These are phyloP conservation scores for Trogon surrucura DNA, from an alignment of 2,113 vertebrate species.

Conservation along the genomic window DNA sequence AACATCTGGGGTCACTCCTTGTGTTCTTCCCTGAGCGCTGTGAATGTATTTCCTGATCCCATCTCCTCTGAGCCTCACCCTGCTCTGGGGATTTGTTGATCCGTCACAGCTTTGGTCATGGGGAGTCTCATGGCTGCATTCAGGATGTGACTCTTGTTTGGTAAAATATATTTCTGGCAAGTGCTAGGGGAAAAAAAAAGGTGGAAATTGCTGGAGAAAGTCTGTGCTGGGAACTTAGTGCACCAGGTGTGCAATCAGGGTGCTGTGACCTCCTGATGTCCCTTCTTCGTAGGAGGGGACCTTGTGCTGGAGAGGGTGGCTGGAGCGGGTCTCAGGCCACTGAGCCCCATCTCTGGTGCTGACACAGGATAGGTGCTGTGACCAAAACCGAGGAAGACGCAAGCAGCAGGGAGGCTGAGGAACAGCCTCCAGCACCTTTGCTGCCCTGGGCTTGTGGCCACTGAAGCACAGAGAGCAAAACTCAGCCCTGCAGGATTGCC, in stretches of 20 bases:
- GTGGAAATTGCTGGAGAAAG: neutral
- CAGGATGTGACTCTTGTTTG: neutral
- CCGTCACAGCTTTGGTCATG: neutral
- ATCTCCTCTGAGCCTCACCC: neutral
- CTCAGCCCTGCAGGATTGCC: neutral
- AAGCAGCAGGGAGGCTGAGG: too few relatives aligned
- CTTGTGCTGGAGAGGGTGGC: too few relatives aligned
- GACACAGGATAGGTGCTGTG: neutral
- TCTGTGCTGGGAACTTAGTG: neutral
- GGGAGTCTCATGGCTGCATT: neutral
- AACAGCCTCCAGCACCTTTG: neutral
- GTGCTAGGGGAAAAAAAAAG: neutral
- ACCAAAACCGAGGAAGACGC: neutral
- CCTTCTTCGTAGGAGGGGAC: neutral
- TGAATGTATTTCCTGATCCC: rapidly evolving
- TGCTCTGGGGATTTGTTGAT: neutral
- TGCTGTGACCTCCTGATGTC: neutral
- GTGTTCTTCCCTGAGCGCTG: neutral
- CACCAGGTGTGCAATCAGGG: neutral
- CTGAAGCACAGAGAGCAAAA: neutral
- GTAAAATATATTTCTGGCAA: neutral
- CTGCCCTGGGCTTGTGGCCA: neutral
- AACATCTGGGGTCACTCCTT: neutral
- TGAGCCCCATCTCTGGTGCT: rapidly evolving
- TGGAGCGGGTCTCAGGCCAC: neutral